Evolutionary conservation across 2,888 invertebrate species (phyloP).

Genomic region (Sesia apiformis): DNA sequence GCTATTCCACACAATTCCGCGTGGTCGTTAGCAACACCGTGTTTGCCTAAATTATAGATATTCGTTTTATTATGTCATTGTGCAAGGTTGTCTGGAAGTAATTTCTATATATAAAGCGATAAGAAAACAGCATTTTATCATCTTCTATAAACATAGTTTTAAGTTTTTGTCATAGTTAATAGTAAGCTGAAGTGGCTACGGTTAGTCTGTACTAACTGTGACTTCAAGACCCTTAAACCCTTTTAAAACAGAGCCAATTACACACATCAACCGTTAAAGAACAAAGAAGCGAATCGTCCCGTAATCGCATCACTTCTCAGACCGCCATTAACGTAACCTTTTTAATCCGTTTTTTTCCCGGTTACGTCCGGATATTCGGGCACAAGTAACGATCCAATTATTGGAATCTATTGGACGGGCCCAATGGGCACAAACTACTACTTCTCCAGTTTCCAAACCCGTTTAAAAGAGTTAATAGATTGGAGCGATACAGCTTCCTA

Average conservation of each 20-base stretch:
- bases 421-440: conserved; percentile 50
- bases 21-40: too few species aligned
- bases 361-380: conserved; percentile 55
- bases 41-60: too few species aligned
- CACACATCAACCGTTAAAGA: conserved; percentile 14
- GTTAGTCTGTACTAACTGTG: too few species aligned
- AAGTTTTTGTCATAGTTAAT: too few species aligned
- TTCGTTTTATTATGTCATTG: too few species aligned
- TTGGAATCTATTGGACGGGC: conserved; percentile 54
- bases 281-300: conserved; percentile 52
- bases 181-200: conserved; percentile 8
- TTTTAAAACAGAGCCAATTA: background rate
- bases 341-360: conserved; percentile 61
- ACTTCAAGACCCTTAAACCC: too few species aligned
- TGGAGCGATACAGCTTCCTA: conserved; percentile 23
- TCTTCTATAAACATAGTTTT: too few species aligned
- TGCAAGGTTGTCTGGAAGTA: too few species aligned
- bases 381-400: conserved; percentile 59
- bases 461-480: conserved; percentile 56
- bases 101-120: too few species aligned
- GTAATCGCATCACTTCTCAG: conserved; percentile 66
- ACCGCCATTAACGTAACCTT: conserved; percentile 56
- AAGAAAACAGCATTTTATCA: too few species aligned
- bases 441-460: conserved; percentile 48
- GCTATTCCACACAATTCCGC: too few species aligned